Conservation (phyloP, 2,888 invertebrate genomes). For the Aspidiotus destructor region DNA sequence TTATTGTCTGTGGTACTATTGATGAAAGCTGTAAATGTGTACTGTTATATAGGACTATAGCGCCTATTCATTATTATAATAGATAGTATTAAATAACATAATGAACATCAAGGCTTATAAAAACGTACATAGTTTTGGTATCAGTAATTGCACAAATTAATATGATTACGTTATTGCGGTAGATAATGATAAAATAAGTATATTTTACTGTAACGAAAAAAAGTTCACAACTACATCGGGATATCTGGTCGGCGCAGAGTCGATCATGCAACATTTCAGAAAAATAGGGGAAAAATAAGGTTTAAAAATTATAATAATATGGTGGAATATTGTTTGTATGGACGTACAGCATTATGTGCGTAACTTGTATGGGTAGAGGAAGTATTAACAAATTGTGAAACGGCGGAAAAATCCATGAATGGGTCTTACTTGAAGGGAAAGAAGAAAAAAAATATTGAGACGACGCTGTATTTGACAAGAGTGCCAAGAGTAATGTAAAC, state of each 20-base stretch:
- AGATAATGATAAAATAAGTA: neutral
- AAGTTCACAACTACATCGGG: neutral
- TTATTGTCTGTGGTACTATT: neutral
- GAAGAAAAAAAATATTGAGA: too few species aligned
- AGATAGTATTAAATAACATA: conserved; percentile 12
- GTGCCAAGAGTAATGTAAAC: too few species aligned
- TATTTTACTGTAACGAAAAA: conserved; percentile 2
- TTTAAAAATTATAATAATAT: too few species aligned
- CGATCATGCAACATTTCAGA: too few species aligned
- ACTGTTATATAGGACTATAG: conserved; percentile 22
- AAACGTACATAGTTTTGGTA: conserved; percentile 28
- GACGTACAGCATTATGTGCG: too few species aligned
- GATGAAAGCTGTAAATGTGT: conserved; percentile 12
- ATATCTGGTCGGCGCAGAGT: neutral
- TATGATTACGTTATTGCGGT: conserved; percentile 18
- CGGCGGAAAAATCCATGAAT: too few species aligned
- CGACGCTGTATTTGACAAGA: too few species aligned
- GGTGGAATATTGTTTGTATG: too few species aligned
- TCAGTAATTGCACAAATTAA: conserved; percentile 28
- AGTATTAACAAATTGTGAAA: too few species aligned
- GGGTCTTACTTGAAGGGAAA: too few species aligned
- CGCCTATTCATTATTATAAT: conserved; percentile 29
- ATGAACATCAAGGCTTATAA: conserved; percentile 25
- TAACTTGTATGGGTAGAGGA: too few species aligned
- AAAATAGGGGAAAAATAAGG: too few species aligned